Base-by-base conservation (phyloP, 2,113 vertebrate genomes). In the Caretta caretta region DNA sequence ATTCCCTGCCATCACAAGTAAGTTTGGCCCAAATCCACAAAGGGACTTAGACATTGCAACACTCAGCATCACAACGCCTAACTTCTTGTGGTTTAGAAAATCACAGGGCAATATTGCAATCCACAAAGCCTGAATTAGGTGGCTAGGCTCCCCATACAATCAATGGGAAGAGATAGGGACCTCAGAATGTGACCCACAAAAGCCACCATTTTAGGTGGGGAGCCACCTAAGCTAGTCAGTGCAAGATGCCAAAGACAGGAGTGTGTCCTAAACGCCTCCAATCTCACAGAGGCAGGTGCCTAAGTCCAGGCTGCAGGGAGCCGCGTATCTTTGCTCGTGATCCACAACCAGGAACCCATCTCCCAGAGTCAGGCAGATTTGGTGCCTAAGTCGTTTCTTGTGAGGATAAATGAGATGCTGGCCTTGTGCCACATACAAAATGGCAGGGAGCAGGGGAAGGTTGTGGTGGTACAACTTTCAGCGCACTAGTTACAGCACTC, bases 291-390 rank as follows among this genome's bases (percentile, higher is more conserved):
- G 31, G n/a, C 35, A 35, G 62, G 17, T 69, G 31, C 62, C 29
- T 69, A 69, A 69, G 16, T 69, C 31, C 2, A 3, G 62, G 35
- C 31, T n/a, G 62, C 62, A n/a, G 31, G 35, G 31, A n/a, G 35
- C 16, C 31, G 1, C 0, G 35, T 31, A n/a, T n/a, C 35, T 69
- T 35, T 31, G 35, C 31, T 19, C n/a, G 35, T 2, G 3, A n/a
- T 69, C 62, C 16, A n/a, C 16, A 69, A n/a, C 35, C 29, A 69
- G 62, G 31, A 69, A 69, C 35, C 62, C 16, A 17, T 69, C 31
- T 8, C 62, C 14, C n/a, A 16, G 62, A 69, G 62, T 19, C 62
- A 69, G 31, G 62, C 31, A n/a, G 29, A 16, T n/a, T 69, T n/a
- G 35, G 62, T n/a, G 14, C 8, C 35, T 19, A 69, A 65, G 62